Base-by-base conservation (phyloP, 2,888 invertebrate species). In the Camponotus fellah region DNA sequence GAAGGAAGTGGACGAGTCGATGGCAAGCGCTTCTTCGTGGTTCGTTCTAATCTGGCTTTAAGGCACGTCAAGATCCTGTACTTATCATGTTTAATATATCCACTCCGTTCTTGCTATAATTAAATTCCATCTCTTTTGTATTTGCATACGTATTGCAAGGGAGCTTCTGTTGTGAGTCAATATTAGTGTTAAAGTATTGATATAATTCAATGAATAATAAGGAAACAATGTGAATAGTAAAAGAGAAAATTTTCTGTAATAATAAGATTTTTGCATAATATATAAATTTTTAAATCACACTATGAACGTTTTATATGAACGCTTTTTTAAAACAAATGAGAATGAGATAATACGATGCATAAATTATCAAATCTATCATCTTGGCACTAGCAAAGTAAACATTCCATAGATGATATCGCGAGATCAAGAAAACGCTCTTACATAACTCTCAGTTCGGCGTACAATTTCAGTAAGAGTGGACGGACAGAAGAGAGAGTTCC, bases 401-500 rank as follows among this genome's bases (percentile, higher is more conserved):
- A 4, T 40, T 26, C 3, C 4, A n/a, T 46, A 43, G 62, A 46
- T 53, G 32, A 14, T 14, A 56, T 56, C 2, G 6, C 14, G 10
- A 65, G 26, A 12, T 34, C 10, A 37, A 37, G 66, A 66, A 65
- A 53, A 37, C 5, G 21, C 49, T 46, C 14, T 21, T 12, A n/a
- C n/a, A n/a, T n/a, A 14, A 88, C 53, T 80, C 79, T 86, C 81
- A 86, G 84, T 82, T 89, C 68, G 77, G 72, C 82, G n/a, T 71
- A 88, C 90, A 92, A 93, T 93, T 92, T 91, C 91, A 88, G 79
- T 89, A 88, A 80, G 53, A 53, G 84, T 86, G 81, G 82, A 85
- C 82, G 83, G 91, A 91, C 91, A 37, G 82, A 91, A n/a, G 90
- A 87, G 90, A 92, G 92, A 91, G 89, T 90, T 85, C 83, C 84